Percentiles rank a stretch among this genome's conserved stretches.
phyloP scores from a whole-genome alignment of 2,888 invertebrate species.

The Spodoptera littoralis region DNA sequence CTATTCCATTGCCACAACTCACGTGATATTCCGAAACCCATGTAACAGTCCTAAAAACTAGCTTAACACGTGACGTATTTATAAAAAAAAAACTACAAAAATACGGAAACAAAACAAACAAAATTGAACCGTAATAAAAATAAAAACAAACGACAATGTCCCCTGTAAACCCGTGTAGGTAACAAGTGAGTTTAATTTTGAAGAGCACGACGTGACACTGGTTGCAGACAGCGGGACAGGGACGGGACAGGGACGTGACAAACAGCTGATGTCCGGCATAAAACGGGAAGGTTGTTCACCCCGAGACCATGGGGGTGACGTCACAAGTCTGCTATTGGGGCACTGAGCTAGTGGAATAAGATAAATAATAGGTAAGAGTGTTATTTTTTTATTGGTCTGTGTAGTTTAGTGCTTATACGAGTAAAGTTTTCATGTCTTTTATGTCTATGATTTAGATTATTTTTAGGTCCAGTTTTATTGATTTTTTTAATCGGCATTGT shows the following conservation, averaged over 20 bases:
- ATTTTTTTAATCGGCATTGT: too few relatives aligned
- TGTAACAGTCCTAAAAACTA: too few relatives aligned
- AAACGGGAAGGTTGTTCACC: conserved; percentile 39
- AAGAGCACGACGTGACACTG: conserved; percentile 8
- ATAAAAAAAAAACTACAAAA: too few relatives aligned
- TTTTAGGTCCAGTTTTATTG: too few relatives aligned
- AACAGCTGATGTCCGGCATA: conserved; percentile 22
- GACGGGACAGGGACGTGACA: conserved; percentile 27
- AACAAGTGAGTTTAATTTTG: conserved; percentile 5
- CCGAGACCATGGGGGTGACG: conserved; percentile 18
- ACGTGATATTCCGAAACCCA: too few relatives aligned
- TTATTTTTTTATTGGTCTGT: too few relatives aligned
- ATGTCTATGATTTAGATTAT: too few relatives aligned
- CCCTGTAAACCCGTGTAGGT: background rate
- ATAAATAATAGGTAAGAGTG: background rate
- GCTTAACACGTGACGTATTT: too few relatives aligned
- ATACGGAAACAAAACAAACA: background rate
- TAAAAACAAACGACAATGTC: background rate
- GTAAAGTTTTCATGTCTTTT: too few relatives aligned
- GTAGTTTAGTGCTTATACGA: too few relatives aligned
- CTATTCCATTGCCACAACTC: too few relatives aligned
- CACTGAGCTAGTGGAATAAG: conserved; percentile 1
- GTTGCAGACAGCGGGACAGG: conserved; percentile 3
- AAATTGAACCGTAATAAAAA: background rate
- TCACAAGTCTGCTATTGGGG: conserved; percentile 4